Evolutionary conservation across 1,140 invertebrate genomes (phyloP).

Genomic region (Lasaia peninsularis): DNA sequence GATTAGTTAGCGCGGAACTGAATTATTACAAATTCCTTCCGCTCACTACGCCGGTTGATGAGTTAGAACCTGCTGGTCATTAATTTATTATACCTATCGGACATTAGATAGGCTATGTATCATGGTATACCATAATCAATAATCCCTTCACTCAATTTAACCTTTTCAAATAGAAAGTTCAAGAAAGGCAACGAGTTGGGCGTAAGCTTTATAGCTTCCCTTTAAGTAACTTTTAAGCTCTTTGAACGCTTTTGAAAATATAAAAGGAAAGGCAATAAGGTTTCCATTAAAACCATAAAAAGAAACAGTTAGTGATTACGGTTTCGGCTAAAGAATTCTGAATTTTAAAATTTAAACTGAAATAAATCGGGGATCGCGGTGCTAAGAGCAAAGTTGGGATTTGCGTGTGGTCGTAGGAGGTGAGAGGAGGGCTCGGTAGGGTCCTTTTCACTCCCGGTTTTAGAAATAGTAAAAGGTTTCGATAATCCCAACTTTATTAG

Average conservation of each 20-base stretch:
- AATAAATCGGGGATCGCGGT: constrained; percentile 11
- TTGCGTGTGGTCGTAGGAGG: neutral
- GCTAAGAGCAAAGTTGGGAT: constrained; percentile 4
- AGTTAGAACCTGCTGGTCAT: no score
- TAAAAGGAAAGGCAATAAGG: constrained; percentile 10
- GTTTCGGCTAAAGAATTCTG: constrained; percentile 5
- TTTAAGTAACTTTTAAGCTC: constrained; percentile 18
- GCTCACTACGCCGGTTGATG: no score
- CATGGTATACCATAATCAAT: neutral
- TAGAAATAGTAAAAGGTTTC: constrained; percentile 3
- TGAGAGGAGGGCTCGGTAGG: neutral
- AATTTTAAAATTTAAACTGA: constrained; percentile 20
- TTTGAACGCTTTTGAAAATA: constrained; percentile 19
- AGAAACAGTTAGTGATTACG: constrained; percentile 16
- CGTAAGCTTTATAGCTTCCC: constrained; percentile 13
- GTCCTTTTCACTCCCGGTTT: neutral
- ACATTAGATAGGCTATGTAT: no score
- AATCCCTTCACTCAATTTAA: constrained; percentile 7
- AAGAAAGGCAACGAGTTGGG: neutral
- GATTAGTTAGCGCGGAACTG: no score
- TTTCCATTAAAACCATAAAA: constrained; percentile 21
- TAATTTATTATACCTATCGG: neutral
- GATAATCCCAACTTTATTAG: neutral
- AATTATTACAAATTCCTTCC: no score
- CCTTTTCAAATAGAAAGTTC: constrained; percentile 6